phyloP scores from a whole-genome alignment of 2,888 invertebrate species.

The Seira musarum region DNA sequence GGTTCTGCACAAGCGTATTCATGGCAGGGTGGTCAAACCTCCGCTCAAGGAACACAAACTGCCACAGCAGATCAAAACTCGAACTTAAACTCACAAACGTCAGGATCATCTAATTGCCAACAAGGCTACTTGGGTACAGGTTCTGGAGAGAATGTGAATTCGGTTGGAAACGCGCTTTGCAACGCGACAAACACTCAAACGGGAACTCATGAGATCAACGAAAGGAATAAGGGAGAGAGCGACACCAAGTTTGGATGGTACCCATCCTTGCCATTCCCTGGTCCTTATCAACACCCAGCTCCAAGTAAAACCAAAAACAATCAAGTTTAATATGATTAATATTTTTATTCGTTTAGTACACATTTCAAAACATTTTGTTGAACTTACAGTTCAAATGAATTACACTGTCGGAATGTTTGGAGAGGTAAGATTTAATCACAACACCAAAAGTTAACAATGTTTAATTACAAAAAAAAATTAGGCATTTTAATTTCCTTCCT shows the following conservation, averaged over 20 bases:
- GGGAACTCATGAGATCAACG: slow-evolving; percentile 14
- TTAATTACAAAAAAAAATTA: no score
- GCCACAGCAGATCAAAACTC: slow-evolving; percentile 24
- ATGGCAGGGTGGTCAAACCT: slow-evolving; percentile 51
- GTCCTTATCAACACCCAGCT: neutral
- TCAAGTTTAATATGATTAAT: no score
- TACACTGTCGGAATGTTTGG: slow-evolving; percentile 31
- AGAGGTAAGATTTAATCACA: no score
- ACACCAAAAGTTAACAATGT: no score
- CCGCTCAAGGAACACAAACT: slow-evolving; percentile 25
- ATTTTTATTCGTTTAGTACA: neutral
- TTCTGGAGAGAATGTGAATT: slow-evolving; percentile 33
- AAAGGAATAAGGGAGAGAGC: slow-evolving; percentile 11
- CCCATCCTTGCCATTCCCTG: neutral
- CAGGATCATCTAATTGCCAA: slow-evolving; percentile 34
- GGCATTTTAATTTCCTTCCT: no score
- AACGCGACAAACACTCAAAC: slow-evolving; percentile 29
- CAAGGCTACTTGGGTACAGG: slow-evolving; percentile 39
- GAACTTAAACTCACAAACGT: slow-evolving; percentile 11
- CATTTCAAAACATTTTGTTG: neutral
- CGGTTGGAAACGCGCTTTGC: slow-evolving; percentile 33
- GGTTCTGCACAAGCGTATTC: slow-evolving; percentile 36
- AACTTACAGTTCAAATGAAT: slow-evolving; percentile 30
- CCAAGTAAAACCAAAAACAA: neutral
- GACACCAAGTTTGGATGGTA: slow-evolving; percentile 21